These are phyloP conservation scores for Stegana nigrithorax DNA, from an alignment of 2,888 invertebrate species.

Conservation along the genomic window DNA sequence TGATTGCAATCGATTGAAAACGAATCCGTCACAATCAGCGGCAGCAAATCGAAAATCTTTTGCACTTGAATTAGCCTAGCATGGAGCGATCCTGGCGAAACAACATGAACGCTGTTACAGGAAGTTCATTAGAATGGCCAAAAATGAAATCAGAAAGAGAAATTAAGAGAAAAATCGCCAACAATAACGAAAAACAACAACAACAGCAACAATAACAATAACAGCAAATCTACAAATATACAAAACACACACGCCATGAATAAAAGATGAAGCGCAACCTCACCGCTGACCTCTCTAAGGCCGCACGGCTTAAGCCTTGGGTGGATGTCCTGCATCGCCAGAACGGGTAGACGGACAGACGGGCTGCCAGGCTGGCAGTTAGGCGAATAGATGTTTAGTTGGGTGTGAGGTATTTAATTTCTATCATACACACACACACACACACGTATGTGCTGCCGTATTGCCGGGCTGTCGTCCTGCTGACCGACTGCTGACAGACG, in stretches of 20 bases:
- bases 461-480: not conserved
- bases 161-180: constrained; percentile 9
- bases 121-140: constrained; percentile 59
- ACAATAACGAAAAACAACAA: constrained; percentile 10
- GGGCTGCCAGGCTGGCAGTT: not conserved
- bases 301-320: not conserved
- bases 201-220: constrained; percentile 19
- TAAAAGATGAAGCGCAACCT: constrained; percentile 45
- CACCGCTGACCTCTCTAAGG: not conserved
- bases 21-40: constrained; percentile 56
- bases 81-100: constrained; percentile 20
- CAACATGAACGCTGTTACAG: constrained; percentile 36
- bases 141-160: constrained; percentile 42
- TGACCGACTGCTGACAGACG: not conserved
- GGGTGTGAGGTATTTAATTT: constrained; percentile 17
- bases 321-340: not conserved
- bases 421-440: not conserved
- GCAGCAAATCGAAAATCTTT: constrained; percentile 47
- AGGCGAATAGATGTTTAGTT: not conserved
- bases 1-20: constrained; percentile 26
- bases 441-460: not conserved
- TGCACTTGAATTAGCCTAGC: constrained; percentile 52
- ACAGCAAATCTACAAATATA: constrained; percentile 21
- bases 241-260: constrained; percentile 40
- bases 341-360: not conserved